A percentile compares a stretch with the other conserved stretches of the same genome.
These are phyloP conservation scores for Idaea aversata DNA, from an alignment of 2,888 invertebrate genomes.

Conservation along the genomic window DNA sequence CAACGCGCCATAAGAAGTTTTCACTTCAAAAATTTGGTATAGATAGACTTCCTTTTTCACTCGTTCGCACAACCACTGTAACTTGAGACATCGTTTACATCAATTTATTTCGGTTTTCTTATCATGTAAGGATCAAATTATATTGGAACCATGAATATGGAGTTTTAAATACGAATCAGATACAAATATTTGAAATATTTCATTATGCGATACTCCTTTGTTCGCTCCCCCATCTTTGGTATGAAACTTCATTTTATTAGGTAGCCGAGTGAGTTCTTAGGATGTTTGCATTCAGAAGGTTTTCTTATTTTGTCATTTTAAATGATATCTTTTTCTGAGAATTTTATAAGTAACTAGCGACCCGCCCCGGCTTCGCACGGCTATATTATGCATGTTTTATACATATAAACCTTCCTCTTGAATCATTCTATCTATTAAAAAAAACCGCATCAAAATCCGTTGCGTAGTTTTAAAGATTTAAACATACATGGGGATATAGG, in stretches of 20 bases:
- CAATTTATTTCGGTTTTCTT: constrained; percentile 7
- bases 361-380: no score
- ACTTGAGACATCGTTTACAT: constrained; percentile 26
- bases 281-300: not conserved
- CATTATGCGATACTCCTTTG: constrained; percentile 58
- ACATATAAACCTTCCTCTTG: no score
- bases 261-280: not conserved
- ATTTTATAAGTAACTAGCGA: no score
- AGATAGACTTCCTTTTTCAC: constrained; percentile 16
- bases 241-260: constrained; percentile 16
- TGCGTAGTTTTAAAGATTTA: no score
- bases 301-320: not conserved
- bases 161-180: constrained; percentile 56
- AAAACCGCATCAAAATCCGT: no score
- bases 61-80: constrained; percentile 23
- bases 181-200: constrained; percentile 75
- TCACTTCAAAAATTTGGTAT: constrained; percentile 25
- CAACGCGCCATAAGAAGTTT: no score
- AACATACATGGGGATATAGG: no score
- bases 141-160: constrained; percentile 42
- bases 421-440: no score
- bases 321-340: not conserved
- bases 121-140: constrained; percentile 28
- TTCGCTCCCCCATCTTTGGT: constrained; percentile 32
- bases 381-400: no score